Evolutionary conservation across 2,797 vertebrate species (phyloP).

Genomic region (Masticophis lateralis): DNA sequence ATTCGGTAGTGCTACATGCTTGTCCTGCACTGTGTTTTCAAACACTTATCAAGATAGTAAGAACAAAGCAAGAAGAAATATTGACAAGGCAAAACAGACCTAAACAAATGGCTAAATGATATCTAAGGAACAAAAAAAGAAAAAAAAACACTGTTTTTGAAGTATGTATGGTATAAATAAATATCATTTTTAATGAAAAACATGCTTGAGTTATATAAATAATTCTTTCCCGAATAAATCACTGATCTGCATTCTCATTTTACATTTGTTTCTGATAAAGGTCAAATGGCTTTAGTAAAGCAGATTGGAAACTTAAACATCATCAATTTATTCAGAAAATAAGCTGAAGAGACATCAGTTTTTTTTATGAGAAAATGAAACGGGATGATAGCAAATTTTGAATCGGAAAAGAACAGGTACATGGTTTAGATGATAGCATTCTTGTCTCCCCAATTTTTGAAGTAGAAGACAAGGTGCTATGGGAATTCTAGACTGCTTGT

Average conservation of each 20-base stretch:
- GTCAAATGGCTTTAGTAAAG: slow-evolving; percentile 55
- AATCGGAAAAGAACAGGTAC: neutral
- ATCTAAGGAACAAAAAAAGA: slow-evolving; percentile 42
- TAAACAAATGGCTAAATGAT: slow-evolving; percentile 26
- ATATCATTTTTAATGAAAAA: slow-evolving; percentile 61
- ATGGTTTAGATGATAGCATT: neutral
- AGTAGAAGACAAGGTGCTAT: neutral
- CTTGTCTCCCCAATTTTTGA: slow-evolving; percentile 8
- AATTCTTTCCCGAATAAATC: slow-evolving; percentile 58
- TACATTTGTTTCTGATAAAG: slow-evolving; percentile 55
- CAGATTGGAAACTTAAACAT: slow-evolving; percentile 53
- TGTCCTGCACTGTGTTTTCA: slow-evolving; percentile 48
- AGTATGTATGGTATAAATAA: slow-evolving; percentile 62
- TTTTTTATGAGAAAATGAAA: slow-evolving; percentile 41
- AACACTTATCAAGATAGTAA: slow-evolving; percentile 26
- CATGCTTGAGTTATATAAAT: slow-evolving; percentile 61
- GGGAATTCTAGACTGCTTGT: neutral
- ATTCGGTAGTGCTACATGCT: slow-evolving; percentile 59
- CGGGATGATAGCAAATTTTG: slow-evolving; percentile 21
- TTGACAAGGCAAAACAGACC: slow-evolving; percentile 38
- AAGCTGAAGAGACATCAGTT: slow-evolving; percentile 26
- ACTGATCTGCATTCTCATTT: slow-evolving; percentile 57
- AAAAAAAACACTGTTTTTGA: slow-evolving; percentile 49
- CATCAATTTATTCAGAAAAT: slow-evolving; percentile 41
- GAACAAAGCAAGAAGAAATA: slow-evolving; percentile 39